Conservation (phyloP, 2,888 invertebrate genomes). For the Epicampocera succincta region DNA sequence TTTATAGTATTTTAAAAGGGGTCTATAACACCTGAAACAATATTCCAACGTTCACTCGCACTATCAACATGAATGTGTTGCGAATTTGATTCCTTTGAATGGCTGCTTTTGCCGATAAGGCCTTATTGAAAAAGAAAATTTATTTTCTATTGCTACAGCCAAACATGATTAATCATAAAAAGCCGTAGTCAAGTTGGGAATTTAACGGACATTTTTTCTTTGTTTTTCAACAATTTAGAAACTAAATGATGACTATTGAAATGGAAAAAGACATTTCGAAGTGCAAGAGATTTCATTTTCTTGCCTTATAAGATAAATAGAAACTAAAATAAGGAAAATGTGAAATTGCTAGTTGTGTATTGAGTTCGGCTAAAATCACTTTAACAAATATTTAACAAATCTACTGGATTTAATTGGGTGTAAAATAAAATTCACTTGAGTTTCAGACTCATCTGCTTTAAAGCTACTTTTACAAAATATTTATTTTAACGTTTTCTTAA, state of each 20-base stretch:
- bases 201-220: conserved; percentile 2
- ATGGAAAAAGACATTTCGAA: background rate
- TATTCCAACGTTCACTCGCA: no score
- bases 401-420: no score
- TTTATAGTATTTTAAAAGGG: no score
- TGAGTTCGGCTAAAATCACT: no score
- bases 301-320: background rate
- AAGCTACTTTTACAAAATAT: no score
- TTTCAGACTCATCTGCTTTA: no score
- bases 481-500: no score
- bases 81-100: background rate
- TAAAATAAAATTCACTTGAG: no score
- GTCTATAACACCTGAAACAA: no score
- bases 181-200: conserved; percentile 5
- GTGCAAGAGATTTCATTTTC: background rate
- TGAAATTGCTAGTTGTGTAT: background rate
- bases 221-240: conserved; percentile 1
- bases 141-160: background rate
- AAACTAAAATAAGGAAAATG: no score
- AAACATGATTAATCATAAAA: conserved; percentile 13
- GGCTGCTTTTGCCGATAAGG: background rate
- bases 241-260: background rate
- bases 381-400: no score
- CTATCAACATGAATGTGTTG: no score
- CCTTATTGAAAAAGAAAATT: conserved; percentile 9